Evolutionary conservation across 2,113 vertebrate genomes (phyloP).

Genomic region (Spilogale gracilis): DNA sequence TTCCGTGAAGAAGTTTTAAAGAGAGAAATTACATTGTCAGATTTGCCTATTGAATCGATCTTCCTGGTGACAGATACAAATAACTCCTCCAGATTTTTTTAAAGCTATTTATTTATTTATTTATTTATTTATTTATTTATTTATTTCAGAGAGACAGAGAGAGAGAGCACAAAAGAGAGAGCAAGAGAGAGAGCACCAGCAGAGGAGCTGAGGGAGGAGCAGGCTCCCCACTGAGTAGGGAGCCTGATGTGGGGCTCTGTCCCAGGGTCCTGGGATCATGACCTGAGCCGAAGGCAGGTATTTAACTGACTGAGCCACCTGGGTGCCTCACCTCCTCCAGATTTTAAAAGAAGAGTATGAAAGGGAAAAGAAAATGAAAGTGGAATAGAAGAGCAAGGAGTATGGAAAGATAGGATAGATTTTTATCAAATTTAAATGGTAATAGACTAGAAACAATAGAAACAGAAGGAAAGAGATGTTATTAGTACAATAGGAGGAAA

Average conservation of each 20-base stretch:
- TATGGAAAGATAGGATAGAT: neutral
- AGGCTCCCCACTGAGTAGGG: too few relatives aligned
- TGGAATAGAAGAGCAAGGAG: neutral
- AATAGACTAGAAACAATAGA: neutral
- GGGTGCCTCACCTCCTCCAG: neutral
- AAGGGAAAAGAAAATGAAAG: neutral
- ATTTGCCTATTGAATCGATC: neutral
- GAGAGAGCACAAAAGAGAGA: too few relatives aligned
- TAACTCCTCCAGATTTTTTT: neutral
- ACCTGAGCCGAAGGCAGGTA: too few relatives aligned
- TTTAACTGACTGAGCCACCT: too few relatives aligned
- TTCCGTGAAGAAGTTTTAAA: constrained; percentile 8
- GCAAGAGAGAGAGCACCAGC: too few relatives aligned
- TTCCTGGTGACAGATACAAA: neutral
- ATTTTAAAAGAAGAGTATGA: neutral
- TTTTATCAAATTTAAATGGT: constrained; percentile 2
- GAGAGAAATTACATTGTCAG: neutral
- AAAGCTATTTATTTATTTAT: neutral
- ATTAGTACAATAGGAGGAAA: neutral
- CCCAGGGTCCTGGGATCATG: too few relatives aligned
- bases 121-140: too few relatives aligned
- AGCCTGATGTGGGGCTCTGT: too few relatives aligned
- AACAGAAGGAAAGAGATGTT: neutral
- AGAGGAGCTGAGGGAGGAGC: too few relatives aligned
- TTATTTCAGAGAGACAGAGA: too few relatives aligned